These are phyloP conservation scores for Phalacrocorax pelagicus DNA, from an alignment of 2,113 vertebrate genomes.

Conservation along the genomic window DNA sequence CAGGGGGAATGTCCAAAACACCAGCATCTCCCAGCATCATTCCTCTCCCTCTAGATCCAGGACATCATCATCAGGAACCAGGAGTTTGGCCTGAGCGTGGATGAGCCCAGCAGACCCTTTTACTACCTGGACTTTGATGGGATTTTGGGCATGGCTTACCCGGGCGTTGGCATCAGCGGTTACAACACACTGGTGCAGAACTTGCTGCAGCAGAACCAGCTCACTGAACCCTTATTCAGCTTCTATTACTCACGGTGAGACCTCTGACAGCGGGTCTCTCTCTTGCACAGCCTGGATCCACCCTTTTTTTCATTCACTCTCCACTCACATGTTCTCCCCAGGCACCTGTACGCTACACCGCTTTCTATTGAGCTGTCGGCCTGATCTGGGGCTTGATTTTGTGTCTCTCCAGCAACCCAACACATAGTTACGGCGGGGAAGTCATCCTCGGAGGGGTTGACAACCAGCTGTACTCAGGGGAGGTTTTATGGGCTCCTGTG, in stretches of 20 bases:
- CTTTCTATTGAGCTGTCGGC: not conserved
- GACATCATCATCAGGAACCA: conserved; percentile 71
- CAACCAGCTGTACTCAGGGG: conserved; percentile 42
- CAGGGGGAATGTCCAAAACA: not conserved
- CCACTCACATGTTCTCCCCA: not conserved
- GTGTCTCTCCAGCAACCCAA: conserved; percentile 28
- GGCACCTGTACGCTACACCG: accelerated
- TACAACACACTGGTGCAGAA: conserved; percentile 39
- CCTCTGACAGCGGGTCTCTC: not conserved
- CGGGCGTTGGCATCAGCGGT: not conserved
- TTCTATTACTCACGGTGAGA: conserved; percentile 64
- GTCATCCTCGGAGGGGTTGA: conserved; percentile 67
- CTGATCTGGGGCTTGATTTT: not conserved
- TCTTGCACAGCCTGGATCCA: not conserved
- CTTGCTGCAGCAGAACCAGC: conserved; percentile 51
- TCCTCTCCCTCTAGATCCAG: conserved; percentile 63
- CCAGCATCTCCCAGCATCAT: not conserved
- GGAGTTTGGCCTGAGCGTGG: conserved; percentile 75
- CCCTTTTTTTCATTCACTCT: not conserved
- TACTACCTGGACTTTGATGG: conserved; percentile 66
- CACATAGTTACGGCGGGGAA: conserved; percentile 25
- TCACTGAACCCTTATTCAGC: conserved; percentile 62
- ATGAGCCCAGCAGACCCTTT: conserved; percentile 58
- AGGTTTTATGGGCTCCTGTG: conserved; percentile 65
- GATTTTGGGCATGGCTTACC: conserved; percentile 72